phyloP scores from a whole-genome alignment of 2,888 invertebrate genomes.

The Drosophila testacea region DNA sequence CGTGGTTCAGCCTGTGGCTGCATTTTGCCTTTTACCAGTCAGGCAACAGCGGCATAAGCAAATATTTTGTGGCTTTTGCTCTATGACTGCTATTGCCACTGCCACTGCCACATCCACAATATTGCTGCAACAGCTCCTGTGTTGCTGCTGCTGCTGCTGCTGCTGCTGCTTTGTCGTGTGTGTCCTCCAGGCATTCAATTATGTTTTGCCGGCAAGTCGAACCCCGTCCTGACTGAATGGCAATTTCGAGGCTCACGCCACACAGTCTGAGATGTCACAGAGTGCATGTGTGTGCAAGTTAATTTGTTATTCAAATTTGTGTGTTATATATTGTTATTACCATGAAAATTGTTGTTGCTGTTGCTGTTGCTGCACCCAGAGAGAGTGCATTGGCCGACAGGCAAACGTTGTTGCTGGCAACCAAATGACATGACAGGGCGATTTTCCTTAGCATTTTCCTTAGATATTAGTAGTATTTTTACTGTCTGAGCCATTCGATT shows the following conservation, averaged over 20 bases:
- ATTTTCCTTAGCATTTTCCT: constrained; percentile 26
- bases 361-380: constrained; percentile 36
- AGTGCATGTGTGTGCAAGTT: constrained; percentile 59
- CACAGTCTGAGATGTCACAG: constrained; percentile 47
- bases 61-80: constrained; percentile 73
- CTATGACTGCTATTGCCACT: constrained; percentile 26
- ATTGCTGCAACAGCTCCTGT: constrained; percentile 21
- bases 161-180: constrained; percentile 61
- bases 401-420: constrained; percentile 47
- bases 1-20: constrained; percentile 54
- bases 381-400: constrained; percentile 66
- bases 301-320: constrained; percentile 81
- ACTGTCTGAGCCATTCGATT: constrained; percentile 3
- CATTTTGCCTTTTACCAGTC: constrained; percentile 53
- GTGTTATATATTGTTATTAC: constrained; percentile 80
- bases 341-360: constrained; percentile 63
- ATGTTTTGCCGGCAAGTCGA: constrained; percentile 68
- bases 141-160: constrained; percentile 1
- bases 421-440: constrained; percentile 54
- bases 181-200: constrained; percentile 78
- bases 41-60: constrained; percentile 65
- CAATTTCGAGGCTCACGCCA: constrained; percentile 70
- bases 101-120: constrained; percentile 16
- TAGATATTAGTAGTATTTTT: neutral
- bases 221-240: constrained; percentile 58